Conservation (phyloP, 2,113 vertebrate genomes). For the Anseranas semipalmata region DNA sequence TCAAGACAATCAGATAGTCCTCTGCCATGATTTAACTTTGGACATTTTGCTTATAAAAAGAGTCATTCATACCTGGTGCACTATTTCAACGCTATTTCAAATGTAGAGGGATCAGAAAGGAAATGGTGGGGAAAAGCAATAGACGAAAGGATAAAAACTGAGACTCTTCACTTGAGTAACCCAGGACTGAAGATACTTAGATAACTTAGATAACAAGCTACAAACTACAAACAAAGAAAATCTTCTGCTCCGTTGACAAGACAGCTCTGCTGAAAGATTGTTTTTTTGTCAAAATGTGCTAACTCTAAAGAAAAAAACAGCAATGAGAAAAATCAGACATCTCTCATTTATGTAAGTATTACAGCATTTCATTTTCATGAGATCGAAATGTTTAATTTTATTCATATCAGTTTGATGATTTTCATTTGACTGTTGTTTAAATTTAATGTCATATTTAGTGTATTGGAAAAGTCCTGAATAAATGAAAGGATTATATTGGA, state of each 20-base stretch:
- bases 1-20: not conserved
- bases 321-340: not conserved
- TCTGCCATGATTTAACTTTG: not conserved
- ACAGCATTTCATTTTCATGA: not conserved
- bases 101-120: not conserved
- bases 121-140: not conserved
- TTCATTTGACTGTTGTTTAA: not conserved
- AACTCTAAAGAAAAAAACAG: not conserved
- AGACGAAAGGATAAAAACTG: not conserved
- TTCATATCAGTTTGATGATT: not conserved
- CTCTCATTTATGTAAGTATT: not conserved
- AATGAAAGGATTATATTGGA: not conserved
- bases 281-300: not conserved
- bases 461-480: not conserved
- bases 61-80: not conserved
- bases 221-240: not conserved
- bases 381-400: not conserved
- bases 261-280: not conserved
- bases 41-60: not conserved
- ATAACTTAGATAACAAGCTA: not conserved
- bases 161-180: not conserved
- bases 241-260: not conserved
- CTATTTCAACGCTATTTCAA: not conserved
- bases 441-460: not conserved
- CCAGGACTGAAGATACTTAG: not conserved